phyloP scores from a whole-genome alignment of 1,140 invertebrate species.

The Drosophila persimilis region DNA sequence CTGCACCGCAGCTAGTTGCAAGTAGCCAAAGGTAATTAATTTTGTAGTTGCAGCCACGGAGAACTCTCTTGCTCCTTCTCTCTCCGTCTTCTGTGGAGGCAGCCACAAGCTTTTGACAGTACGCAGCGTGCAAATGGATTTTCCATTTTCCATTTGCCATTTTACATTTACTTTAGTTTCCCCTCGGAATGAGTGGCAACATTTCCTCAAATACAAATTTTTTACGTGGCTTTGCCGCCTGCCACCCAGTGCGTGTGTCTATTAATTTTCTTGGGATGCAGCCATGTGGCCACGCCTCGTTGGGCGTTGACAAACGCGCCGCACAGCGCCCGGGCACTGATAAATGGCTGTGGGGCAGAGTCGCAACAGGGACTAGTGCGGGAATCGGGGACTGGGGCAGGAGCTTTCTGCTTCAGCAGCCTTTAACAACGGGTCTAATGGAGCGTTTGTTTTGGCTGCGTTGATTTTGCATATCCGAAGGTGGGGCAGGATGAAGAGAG shows the following conservation, averaged over 20 bases:
- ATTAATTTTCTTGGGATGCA: conserved; percentile 62
- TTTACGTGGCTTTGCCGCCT: conserved; percentile 1
- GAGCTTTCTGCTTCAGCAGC: conserved; percentile 21
- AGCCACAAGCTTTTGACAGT: conserved; percentile 64
- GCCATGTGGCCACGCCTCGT: conserved; percentile 41
- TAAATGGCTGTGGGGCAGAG: conserved; percentile 44
- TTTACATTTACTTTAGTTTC: conserved; percentile 66
- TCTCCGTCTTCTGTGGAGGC: conserved; percentile 21
- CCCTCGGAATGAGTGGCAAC: conserved; percentile 57
- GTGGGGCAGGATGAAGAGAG: background rate
- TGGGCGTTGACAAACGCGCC: conserved; percentile 54
- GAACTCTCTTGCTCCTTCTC: conserved; percentile 36
- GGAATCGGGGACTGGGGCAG: no score
- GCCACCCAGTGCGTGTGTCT: conserved; percentile 46
- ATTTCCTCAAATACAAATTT: conserved; percentile 41
- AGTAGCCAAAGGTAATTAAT: conserved; percentile 82
- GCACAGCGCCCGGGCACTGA: conserved; percentile 34
- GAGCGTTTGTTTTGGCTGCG: conserved; percentile 53
- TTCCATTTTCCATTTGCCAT: conserved; percentile 35
- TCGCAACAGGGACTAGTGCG: no score
- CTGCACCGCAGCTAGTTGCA: conserved; percentile 67
- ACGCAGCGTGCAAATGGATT: conserved; percentile 68
- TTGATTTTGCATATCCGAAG: conserved; percentile 56
- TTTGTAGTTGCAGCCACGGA: conserved; percentile 62
- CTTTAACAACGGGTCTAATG: conserved; percentile 54